A percentile compares a stretch with the other conserved stretches of the same genome.
Evolutionary conservation across 2,888 invertebrate genomes (phyloP).

Genomic region (Tortricodes alternella): DNA sequence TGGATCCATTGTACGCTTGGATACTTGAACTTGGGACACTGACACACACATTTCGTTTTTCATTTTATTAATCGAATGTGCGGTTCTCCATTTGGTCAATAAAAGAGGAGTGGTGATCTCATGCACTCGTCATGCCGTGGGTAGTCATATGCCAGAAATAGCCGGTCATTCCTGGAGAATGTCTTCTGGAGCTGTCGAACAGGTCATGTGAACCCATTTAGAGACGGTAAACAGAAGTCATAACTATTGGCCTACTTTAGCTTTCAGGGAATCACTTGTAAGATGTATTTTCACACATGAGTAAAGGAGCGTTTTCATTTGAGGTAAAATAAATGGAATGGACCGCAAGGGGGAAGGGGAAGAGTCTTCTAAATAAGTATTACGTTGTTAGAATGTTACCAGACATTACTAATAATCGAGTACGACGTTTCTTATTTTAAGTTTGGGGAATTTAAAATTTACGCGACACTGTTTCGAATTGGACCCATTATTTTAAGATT

Average conservation of each 20-base stretch:
- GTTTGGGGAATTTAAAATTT: too few species aligned
- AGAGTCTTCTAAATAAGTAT: too few species aligned
- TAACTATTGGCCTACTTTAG: slow-evolving; percentile 18
- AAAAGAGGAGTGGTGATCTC: slow-evolving; percentile 71
- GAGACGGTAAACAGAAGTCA: slow-evolving; percentile 21
- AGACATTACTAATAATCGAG: too few species aligned
- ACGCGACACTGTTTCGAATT: too few species aligned
- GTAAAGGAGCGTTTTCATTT: not conserved
- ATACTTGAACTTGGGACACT: not conserved
- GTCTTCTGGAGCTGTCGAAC: slow-evolving; percentile 48
- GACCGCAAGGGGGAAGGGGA: not conserved
- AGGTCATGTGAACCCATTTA: slow-evolving; percentile 22
- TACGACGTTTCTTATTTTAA: too few species aligned
- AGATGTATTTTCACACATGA: not conserved
- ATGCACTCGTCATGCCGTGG: slow-evolving; percentile 61
- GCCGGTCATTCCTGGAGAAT: slow-evolving; percentile 35
- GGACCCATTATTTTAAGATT: too few species aligned
- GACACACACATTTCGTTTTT: slow-evolving; percentile 19
- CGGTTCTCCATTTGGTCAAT: slow-evolving; percentile 42
- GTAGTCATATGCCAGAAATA: slow-evolving; percentile 74
- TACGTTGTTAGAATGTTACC: too few species aligned
- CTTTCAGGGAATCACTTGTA: not conserved
- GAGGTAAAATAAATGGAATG: not conserved
- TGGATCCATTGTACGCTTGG: not conserved
- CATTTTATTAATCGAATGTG: slow-evolving; percentile 28